Conservation (phyloP, 2,797 vertebrate genomes). For the Parauchenoglanis ngamensis region DNA sequence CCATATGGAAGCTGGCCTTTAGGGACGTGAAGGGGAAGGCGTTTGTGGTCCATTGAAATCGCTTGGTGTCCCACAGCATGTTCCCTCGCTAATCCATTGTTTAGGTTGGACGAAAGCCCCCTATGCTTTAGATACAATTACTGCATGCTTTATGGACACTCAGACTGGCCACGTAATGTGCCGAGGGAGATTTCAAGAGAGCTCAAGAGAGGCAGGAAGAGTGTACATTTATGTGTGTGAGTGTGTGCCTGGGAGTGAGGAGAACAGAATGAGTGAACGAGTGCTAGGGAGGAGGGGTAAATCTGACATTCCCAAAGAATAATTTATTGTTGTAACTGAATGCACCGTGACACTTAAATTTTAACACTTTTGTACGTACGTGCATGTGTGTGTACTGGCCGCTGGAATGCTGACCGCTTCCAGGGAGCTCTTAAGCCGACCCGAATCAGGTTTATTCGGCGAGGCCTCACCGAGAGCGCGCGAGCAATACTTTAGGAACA, state of each 20-base stretch:
- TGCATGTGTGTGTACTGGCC: constrained; percentile 38
- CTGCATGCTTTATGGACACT: constrained; percentile 46
- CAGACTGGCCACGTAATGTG: constrained; percentile 32
- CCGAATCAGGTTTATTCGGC: constrained; percentile 68
- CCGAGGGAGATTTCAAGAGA: constrained; percentile 42
- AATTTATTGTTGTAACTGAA: constrained; percentile 77
- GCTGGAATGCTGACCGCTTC: constrained; percentile 71
- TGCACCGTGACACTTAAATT: constrained; percentile 70
- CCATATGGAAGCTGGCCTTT: constrained; percentile 31
- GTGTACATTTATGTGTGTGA: constrained; percentile 28
- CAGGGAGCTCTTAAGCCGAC: constrained; percentile 73
- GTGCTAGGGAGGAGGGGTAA: constrained; percentile 11
- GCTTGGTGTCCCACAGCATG: constrained; percentile 37
- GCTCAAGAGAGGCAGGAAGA: constrained; percentile 18
- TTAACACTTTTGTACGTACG: constrained; percentile 52
- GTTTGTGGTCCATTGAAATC: constrained; percentile 30
- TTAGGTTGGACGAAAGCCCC: constrained; percentile 51
- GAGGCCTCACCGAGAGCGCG: constrained; percentile 59
- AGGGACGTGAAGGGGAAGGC: constrained; percentile 42
- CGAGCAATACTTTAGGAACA: constrained; percentile 63
- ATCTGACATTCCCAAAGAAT: constrained; percentile 67
- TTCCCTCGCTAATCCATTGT: constrained; percentile 56
- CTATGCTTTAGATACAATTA: constrained; percentile 47
- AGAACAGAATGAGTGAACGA: background rate
- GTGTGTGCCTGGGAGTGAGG: constrained; percentile 13